Evolutionary conservation across 2,113 vertebrate genomes (phyloP), one percentile per base, ranked within the genome.

Genomic region (Hystrix cristata): DNA sequence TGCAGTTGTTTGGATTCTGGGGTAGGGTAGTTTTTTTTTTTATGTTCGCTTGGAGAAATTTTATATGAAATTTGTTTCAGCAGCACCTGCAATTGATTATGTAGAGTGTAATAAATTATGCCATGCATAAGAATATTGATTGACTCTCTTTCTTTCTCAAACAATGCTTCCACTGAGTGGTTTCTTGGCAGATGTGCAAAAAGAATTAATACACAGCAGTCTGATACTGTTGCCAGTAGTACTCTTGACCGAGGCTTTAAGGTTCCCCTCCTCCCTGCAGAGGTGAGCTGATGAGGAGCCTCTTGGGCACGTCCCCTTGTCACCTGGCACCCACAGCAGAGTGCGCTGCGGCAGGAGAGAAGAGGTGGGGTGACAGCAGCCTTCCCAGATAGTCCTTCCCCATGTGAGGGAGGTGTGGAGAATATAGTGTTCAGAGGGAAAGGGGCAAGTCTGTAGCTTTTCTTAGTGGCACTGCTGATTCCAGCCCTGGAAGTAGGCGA

Each of bases 131-230:
- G 87, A 79, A 29, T 38, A 72, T 72, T 79, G 87, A 65, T 86
- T 0, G 27, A 23, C 43, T 93, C 25, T 48, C 10, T 88, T 67
- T 76, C 38, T 87, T 92, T 87, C 34, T 94, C 23, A 53, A 85
- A 78, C 60, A 60, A 0, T 55, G 64, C 16, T 84, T 86, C 46
- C 14, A 8, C 62, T 51, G 55, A 94, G 86, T 82, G 83, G 71
- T 89, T 94, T 94, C 83, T 86, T 93, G 95, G 95, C 82, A 93
- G 93, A 91, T 6, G 74, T 62, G 46, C 87, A 92, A 64, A 69
- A 74, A 43, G 80, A 76, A 90, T 90, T 31, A 87, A 81, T 13
- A 14, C 38, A 7, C 38, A 72, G 90, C 65, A 64, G 67, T 48
- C 53, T 60, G 76, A 64, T 25, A 2, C 31, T 5, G 1, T 67